Conservation (phyloP, 2,113 vertebrate species). For the Chlamydotis undulata region DNA sequence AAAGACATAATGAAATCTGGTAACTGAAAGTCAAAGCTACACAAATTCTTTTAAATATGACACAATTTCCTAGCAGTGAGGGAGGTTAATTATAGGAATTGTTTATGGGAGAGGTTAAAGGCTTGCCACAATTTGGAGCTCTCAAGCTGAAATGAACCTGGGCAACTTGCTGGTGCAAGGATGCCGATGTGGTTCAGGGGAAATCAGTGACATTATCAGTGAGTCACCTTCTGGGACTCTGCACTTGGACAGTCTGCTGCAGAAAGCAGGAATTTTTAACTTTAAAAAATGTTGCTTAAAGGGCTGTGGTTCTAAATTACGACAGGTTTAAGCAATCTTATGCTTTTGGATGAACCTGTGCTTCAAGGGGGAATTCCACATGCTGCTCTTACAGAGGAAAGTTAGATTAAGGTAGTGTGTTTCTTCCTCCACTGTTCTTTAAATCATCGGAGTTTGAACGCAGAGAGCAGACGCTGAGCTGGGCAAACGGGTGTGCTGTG, state of each 20-base stretch:
- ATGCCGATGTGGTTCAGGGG: neutral
- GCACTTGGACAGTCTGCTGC: neutral
- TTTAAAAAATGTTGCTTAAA: neutral
- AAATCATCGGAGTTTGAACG: neutral
- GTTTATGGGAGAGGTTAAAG: neutral
- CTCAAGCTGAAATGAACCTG: neutral
- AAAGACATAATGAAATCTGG: fast-evolving
- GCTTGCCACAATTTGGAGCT: neutral
- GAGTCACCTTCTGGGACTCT: neutral
- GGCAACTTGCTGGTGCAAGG: neutral
- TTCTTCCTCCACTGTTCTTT: neutral
- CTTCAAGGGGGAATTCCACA: neutral
- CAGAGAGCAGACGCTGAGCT: neutral
- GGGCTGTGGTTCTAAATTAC: neutral
- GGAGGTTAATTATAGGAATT: neutral
- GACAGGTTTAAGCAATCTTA: neutral
- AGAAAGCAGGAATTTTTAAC: neutral
- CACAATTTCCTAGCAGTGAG: neutral
- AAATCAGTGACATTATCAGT: neutral
- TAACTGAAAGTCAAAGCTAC: neutral
- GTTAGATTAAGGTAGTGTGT: neutral
- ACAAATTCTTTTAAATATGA: neutral
- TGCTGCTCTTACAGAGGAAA: neutral
- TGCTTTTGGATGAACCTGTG: neutral
- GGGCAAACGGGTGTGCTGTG: fast-evolving